These are phyloP conservation scores for Zaprionus bogoriensis DNA, from an alignment of 2,888 invertebrate species.

Conservation along the genomic window DNA sequence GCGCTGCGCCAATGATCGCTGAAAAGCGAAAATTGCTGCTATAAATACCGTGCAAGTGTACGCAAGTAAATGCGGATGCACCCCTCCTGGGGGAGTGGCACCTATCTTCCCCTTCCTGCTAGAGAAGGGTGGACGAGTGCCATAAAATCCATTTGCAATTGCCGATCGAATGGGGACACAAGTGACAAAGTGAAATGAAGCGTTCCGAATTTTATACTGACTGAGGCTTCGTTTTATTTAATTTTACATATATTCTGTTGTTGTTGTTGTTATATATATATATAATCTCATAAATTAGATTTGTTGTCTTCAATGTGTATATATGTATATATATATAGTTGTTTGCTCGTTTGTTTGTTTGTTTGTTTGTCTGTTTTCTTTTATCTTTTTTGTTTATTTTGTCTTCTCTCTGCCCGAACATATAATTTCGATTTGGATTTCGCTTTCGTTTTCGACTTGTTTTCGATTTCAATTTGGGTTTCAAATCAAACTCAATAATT, in stretches of 20 bases:
- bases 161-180: conserved; percentile 6
- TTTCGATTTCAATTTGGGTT: conserved; percentile 28
- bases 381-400: conserved; percentile 30
- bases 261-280: conserved; percentile 32
- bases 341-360: conserved; percentile 22
- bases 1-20: conserved; percentile 18
- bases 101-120: background rate
- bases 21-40: conserved; percentile 30
- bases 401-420: conserved; percentile 44
- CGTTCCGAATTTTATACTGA: conserved; percentile 82
- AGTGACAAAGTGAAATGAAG: conserved; percentile 42
- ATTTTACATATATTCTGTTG: conserved; percentile 68
- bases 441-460: conserved; percentile 8
- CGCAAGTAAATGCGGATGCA: background rate
- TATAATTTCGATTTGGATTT: conserved; percentile 36
- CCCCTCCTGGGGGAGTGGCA: no score
- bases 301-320: conserved; percentile 55
- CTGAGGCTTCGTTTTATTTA: conserved; percentile 83
- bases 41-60: conserved; percentile 28
- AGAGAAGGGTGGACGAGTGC: background rate
- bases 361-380: conserved; percentile 56
- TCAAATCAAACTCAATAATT: conserved; percentile 52
- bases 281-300: conserved; percentile 79
- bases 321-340: conserved; percentile 46
- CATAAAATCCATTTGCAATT: conserved; percentile 14